Evolutionary conservation across 2,888 invertebrate genomes (phyloP), one percentile per base, ranked within the genome.

Genomic region (Polymixis lichenea): DNA sequence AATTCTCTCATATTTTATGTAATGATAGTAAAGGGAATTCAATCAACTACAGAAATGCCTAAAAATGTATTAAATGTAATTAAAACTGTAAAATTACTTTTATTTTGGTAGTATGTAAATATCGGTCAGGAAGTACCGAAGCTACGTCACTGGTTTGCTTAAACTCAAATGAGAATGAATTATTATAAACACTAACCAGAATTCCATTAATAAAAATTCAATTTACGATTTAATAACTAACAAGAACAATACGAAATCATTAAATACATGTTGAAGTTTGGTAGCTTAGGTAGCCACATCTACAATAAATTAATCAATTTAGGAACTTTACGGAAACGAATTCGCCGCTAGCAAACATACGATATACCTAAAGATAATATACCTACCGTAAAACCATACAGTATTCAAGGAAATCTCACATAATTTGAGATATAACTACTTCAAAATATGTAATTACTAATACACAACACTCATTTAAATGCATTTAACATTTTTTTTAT

Each of bases 271-370:
- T 53, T 17, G 0, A 15, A n/a, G n/a, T n/a, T n/a, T n/a, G n/a
- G n/a, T n/a, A n/a, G n/a, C n/a, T n/a, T n/a, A n/a, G n/a, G n/a
- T n/a, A 13, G 46, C 28, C 17, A n/a, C 3, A 19, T 19, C 22
- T 55, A 67, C 8, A 49, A 22, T 43, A 25, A 46, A 46, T 51
- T n/a, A 19, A 61, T 46, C 1, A 25, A 22, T 82, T 70, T 70
- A 70, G 70, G 77, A 80, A 82, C 69, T 60, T 56, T 32, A 46
- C 3, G 32, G 38, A 28, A 55, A 53, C 19, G 56, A 68, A 62
- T 74, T 76, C 3, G 4, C 46, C 2, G 22, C 58, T 19, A 55
- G 15, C n/a, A 38, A 80, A 58, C 46, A 17, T 61, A 32, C n/a
- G 32, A 3, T 25, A 61, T 25, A 17, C 19, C 19, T 32, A 70